phyloP scores from a whole-genome alignment of 2,113 vertebrate species.

The Proteles cristata region DNA sequence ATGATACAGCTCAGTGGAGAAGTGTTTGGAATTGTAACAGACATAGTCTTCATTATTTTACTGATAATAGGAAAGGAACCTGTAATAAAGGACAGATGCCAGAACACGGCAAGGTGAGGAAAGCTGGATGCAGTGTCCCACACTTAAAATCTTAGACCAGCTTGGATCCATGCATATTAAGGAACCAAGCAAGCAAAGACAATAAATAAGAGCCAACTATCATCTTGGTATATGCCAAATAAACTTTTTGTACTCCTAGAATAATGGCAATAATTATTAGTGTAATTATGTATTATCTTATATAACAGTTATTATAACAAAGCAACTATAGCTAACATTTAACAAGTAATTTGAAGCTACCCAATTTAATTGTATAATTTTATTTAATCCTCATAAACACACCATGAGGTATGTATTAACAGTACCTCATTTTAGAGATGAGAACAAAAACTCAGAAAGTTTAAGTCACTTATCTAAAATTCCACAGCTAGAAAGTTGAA shows the following conservation, averaged over 20 bases:
- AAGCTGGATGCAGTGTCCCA: neutral
- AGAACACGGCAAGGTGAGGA: neutral
- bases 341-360: neutral
- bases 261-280: neutral
- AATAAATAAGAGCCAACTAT: neutral
- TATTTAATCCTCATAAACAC: constrained; percentile 33
- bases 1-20: neutral
- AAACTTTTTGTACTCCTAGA: neutral
- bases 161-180: neutral
- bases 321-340: neutral
- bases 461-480: neutral
- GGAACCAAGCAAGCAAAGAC: neutral
- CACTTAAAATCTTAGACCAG: neutral
- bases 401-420: neutral
- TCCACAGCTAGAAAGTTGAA: neutral
- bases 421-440: constrained; percentile 22
- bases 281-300: neutral
- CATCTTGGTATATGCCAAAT: neutral
- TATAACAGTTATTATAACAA: neutral
- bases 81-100: neutral
- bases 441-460: constrained; percentile 19
- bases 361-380: constrained; percentile 5
- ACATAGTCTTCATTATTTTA: neutral
- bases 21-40: neutral
- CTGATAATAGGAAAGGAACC: neutral